Evolutionary conservation across 2,113 vertebrate genomes (phyloP), one percentile per base, ranked within the genome.

Genomic region (Hyla sarda): DNA sequence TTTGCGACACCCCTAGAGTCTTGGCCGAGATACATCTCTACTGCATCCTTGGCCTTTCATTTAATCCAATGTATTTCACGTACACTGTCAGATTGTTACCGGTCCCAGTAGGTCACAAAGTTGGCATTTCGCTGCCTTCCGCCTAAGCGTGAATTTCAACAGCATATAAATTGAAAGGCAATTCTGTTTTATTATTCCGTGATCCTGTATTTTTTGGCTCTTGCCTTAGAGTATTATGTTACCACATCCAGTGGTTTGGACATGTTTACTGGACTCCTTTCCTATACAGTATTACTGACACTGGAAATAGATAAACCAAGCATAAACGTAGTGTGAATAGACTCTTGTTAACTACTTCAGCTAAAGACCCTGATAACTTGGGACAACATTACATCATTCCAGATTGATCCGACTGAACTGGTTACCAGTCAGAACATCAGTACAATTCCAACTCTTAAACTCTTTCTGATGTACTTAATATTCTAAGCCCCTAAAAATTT

Each of bases 141-240:
- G 23, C 34, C 23, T 30, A 62, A 47, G 82, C 30, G 16, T 28
- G 17, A 82, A 82, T 72, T 67, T 72, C 65, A 82, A 11, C 54
- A 84, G 82, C 71, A 47, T 45, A 75, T 84, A 84, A 84, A 84
- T 75, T 58, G 52, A 50, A 82, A 52, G 47, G 81, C 25, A 72
- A 50, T 72, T 71, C 21, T 56, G 21, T 58, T 83, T 83, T 83
- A 62, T 75, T 84, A 62, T 75, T 75, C 25, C 21, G 1, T 45
- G 48, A 62, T 84, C 54, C 5, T 84, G 52, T 84, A 12, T 60
- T 75, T 84, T 62, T 75, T 84, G 82, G 82, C 82, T 83, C 69
- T 28, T 45, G 52, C 14, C 30, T 37, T 74, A 71, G 3, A 37
- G 52, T 83, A 45, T 83, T 28, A 74, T 1, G 30, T 83, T 83